These are phyloP conservation scores for Rapana venosa DNA, from an alignment of 2,888 invertebrate genomes.

Conservation along the genomic window DNA sequence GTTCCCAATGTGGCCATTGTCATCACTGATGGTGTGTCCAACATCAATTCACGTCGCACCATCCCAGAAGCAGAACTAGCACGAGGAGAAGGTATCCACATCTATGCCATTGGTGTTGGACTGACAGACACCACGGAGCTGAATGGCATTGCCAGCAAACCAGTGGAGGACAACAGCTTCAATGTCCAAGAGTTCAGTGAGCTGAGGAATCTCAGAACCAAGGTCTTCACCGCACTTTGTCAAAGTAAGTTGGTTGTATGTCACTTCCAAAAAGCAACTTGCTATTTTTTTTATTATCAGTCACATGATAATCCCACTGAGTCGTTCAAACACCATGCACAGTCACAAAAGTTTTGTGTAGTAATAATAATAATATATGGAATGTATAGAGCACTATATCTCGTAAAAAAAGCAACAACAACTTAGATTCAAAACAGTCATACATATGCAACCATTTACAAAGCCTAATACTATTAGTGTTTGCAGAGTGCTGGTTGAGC, in stretches of 20 bases:
- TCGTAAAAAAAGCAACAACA: too few relatives aligned
- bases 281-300: too few relatives aligned
- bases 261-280: too few relatives aligned
- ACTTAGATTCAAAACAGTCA: too few relatives aligned
- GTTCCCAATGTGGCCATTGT: constrained; percentile 61
- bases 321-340: too few relatives aligned
- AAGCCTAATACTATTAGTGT: too few relatives aligned
- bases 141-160: constrained; percentile 65
- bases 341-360: too few relatives aligned
- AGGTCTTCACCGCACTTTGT: constrained; percentile 54
- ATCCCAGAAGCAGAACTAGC: constrained; percentile 64
- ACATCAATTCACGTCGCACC: constrained; percentile 62
- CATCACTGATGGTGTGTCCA: constrained; percentile 67
- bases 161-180: constrained; percentile 63
- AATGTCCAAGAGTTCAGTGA: constrained; percentile 64
- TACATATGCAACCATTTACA: too few relatives aligned
- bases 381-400: too few relatives aligned
- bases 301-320: too few relatives aligned
- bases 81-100: constrained; percentile 57
- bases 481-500: too few relatives aligned
- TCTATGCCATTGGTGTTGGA: constrained; percentile 67
- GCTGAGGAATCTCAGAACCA: constrained; percentile 58
- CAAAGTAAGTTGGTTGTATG: not conserved
- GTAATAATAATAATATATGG: too few relatives aligned
- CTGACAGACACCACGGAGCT: constrained; percentile 67